A percentile compares a stretch with the other conserved stretches of the same genome.
These are phyloP conservation scores for Pogonophryne albipinna DNA, from an alignment of 2,797 vertebrate genomes.

Conservation along the genomic window DNA sequence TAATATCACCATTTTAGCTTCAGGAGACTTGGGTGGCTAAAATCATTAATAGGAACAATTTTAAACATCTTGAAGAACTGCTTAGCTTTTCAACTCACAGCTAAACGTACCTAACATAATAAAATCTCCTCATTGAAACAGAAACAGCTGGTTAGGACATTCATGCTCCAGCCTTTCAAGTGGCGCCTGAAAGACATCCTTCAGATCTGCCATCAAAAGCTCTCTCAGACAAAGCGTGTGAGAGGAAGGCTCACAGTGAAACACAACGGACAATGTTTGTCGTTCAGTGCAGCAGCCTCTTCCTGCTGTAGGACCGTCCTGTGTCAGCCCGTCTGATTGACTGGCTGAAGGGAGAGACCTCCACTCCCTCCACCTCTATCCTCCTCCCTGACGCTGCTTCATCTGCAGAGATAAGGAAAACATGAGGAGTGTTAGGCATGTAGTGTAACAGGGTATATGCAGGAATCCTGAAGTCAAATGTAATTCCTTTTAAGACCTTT, in stretches of 20 bases:
- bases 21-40: background rate
- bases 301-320: conserved; percentile 88
- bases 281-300: conserved; percentile 86
- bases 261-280: background rate
- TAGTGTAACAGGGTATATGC: no score
- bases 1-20: conserved; percentile 8
- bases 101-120: background rate
- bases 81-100: conserved; percentile 1
- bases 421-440: background rate
- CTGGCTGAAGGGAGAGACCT: conserved; percentile 82
- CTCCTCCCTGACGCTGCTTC: conserved; percentile 58
- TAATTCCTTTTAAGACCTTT: no score
- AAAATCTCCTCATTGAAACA: conserved; percentile 19
- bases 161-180: conserved; percentile 27
- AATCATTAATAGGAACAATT: background rate
- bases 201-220: conserved; percentile 36
- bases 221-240: background rate
- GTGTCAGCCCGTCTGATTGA: conserved; percentile 59
- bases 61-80: no score
- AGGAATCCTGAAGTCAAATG: no score
- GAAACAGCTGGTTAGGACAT: background rate
- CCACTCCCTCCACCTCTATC: conserved; percentile 37
- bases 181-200: conserved; percentile 24
- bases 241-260: conserved; percentile 19
- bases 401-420: conserved; percentile 37